These are phyloP conservation scores for Scophthalmus maximus DNA, from an alignment of 2,113 vertebrate genomes.

Conservation along the genomic window DNA sequence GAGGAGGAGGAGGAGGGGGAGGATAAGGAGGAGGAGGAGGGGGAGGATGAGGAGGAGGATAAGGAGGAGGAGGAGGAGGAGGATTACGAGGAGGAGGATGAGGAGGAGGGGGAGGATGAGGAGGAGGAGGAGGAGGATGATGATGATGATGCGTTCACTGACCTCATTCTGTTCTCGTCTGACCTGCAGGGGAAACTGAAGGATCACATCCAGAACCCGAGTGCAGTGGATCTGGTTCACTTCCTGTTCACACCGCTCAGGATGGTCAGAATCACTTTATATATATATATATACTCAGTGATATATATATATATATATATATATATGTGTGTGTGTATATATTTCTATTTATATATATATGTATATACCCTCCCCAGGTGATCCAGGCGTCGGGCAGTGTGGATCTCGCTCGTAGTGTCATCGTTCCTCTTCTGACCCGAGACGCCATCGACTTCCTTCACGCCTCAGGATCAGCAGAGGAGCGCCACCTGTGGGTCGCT, in stretches of 20 bases:
- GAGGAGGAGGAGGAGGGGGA: no score
- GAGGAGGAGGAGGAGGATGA: neutral
- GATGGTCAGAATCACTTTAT: slow-evolving; percentile 74
- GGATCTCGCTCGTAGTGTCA: slow-evolving; percentile 88
- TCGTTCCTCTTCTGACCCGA: slow-evolving; percentile 90
- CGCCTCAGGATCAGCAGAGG: slow-evolving; percentile 83
- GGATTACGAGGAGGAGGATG: neutral
- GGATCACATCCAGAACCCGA: slow-evolving; percentile 95
- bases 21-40: no score
- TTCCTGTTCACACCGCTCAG: slow-evolving; percentile 94
- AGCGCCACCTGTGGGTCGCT: slow-evolving; percentile 91
- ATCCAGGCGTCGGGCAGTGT: slow-evolving; percentile 91
- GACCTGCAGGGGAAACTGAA: slow-evolving; percentile 88
- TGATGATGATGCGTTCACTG: neutral
- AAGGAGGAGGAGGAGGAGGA: neutral
- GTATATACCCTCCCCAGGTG: slow-evolving; percentile 81
- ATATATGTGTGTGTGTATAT: no score
- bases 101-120: neutral
- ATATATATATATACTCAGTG: neutral
- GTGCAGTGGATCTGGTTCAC: slow-evolving; percentile 91
- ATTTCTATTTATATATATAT: neutral
- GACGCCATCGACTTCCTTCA: slow-evolving; percentile 92
- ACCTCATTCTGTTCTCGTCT: neutral
- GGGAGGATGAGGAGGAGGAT: neutral
- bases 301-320: no score